Evolutionary conservation across 2,888 invertebrate species (phyloP).

Genomic region (Pterobdella sp.): DNA sequence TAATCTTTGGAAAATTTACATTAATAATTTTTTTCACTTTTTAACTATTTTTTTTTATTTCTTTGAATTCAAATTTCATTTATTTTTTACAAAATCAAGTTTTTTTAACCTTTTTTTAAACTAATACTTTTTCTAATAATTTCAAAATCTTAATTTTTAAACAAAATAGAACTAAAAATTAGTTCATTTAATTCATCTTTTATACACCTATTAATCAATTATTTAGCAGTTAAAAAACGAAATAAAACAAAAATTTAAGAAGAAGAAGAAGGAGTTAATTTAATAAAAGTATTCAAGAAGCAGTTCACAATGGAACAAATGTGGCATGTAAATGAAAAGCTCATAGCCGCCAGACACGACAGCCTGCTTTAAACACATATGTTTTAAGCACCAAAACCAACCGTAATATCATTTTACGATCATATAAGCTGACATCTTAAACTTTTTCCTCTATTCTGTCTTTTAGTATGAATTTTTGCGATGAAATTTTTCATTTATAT

Average conservation of each 20-base stretch:
- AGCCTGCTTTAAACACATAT: constrained; percentile 2
- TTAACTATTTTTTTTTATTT: no score
- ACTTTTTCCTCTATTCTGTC: no score
- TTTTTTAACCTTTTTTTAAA: background rate
- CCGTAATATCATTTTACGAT: constrained; percentile 11
- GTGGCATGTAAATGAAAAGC: background rate
- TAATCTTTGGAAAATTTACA: no score
- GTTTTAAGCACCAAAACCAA: background rate
- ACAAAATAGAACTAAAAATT: background rate
- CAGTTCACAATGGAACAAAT: background rate
- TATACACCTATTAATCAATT: no score
- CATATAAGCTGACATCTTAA: constrained; percentile 2
- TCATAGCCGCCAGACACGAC: background rate
- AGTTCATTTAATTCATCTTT: no score
- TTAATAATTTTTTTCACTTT: no score
- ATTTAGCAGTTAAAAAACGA: no score
- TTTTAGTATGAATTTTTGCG: no score
- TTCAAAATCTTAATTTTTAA: background rate
- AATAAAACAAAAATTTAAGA: background rate
- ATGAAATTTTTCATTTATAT: no score
- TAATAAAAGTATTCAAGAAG: background rate
- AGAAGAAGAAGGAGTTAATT: background rate
- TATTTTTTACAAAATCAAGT: background rate
- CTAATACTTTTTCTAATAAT: background rate
- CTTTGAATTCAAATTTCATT: background rate